Evolutionary conservation across 2,113 vertebrate species (phyloP).

Genomic region (Montifringilla adamsi): DNA sequence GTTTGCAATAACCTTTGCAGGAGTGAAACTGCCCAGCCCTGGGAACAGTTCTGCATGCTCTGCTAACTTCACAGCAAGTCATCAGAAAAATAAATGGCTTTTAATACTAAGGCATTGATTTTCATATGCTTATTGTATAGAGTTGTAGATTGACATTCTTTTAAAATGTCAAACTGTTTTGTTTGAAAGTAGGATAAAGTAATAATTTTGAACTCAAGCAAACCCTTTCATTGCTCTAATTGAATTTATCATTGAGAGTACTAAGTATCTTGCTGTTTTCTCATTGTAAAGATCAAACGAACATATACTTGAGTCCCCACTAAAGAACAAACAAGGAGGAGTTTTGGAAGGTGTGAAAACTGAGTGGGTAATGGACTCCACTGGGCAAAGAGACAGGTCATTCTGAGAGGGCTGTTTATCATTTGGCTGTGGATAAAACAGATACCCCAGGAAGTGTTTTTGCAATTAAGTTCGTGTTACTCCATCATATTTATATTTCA

Average conservation of each 20-base stretch:
- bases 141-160: background rate
- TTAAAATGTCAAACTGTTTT: background rate
- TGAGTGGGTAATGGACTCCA: background rate
- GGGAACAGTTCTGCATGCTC: background rate
- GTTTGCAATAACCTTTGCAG: constrained; percentile 41
- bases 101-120: background rate
- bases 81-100: background rate
- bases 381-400: background rate
- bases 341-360: constrained; percentile 5
- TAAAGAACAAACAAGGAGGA: background rate
- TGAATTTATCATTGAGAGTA: background rate
- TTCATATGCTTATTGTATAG: background rate
- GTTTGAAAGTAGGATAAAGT: background rate
- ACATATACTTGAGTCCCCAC: background rate
- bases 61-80: constrained; percentile 8
- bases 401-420: constrained; percentile 35
- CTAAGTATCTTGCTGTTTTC: background rate
- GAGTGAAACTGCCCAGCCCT: background rate
- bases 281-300: background rate
- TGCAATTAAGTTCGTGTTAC: constrained; percentile 26
- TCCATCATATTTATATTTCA: constrained; percentile 33
- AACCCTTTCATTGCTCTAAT: background rate
- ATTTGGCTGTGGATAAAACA: constrained; percentile 58
- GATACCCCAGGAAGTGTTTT: constrained; percentile 48
- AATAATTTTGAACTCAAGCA: background rate